Evolutionary conservation across 1,140 invertebrate genomes (phyloP).

Genomic region (Diuraphis noxia): DNA sequence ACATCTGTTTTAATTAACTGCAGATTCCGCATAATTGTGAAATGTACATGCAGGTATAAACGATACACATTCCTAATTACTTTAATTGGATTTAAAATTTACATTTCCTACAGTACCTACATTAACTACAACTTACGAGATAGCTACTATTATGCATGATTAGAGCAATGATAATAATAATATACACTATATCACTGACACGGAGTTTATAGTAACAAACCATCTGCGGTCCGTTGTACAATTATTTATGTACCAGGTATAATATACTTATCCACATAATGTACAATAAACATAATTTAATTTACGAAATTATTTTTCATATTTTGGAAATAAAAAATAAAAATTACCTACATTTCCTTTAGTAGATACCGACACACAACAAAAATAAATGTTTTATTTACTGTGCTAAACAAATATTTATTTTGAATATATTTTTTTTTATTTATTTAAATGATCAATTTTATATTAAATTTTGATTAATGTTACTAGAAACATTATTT

Average conservation of each 20-base stretch:
- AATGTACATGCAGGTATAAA: neutral
- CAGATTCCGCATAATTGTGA: neutral
- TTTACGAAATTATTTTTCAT: neutral
- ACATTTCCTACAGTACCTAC: constrained; percentile 2
- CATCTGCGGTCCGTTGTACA: neutral
- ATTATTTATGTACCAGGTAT: neutral
- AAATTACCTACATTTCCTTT: neutral
- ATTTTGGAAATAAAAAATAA: neutral
- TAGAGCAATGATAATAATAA: neutral
- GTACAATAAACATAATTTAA: neutral
- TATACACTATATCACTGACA: neutral
- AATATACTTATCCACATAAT: neutral
- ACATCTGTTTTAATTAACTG: constrained; percentile 51
- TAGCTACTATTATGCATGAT: neutral
- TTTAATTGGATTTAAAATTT: constrained; percentile 51
- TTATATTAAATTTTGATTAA: neutral
- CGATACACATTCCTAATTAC: constrained; percentile 38
- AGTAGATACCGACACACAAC: neutral
- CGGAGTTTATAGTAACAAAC: neutral
- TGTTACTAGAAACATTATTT: neutral
- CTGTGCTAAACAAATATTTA: neutral
- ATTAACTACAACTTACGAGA: constrained; percentile 38
- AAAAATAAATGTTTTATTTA: neutral
- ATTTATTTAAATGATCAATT: neutral
- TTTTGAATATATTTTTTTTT: neutral